Evolutionary conservation across 2,888 invertebrate species (phyloP).

Genomic region (Gibbula magus): DNA sequence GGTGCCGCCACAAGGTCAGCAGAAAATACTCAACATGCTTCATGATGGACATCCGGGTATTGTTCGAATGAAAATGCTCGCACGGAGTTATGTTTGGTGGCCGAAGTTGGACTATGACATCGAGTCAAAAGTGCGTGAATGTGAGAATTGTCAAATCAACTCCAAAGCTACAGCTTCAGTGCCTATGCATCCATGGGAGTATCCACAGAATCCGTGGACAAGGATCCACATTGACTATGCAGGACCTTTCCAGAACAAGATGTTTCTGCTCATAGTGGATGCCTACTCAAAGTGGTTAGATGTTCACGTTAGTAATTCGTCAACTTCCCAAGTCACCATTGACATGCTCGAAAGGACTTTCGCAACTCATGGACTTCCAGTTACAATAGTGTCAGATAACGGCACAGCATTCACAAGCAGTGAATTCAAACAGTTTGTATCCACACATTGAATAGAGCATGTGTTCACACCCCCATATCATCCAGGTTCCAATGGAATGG

Average conservation of each 20-base stretch:
- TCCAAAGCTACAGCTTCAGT: neutral
- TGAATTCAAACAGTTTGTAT: neutral
- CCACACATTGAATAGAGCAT: neutral
- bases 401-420: neutral
- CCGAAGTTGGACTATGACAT: neutral
- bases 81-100: neutral
- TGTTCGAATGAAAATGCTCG: neutral
- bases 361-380: neutral
- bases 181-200: neutral
- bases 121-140: neutral
- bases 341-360: neutral
- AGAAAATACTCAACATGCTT: neutral
- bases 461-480: neutral
- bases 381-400: neutral
- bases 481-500: neutral
- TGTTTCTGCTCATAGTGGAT: neutral
- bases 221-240: neutral
- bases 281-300: neutral
- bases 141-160: neutral
- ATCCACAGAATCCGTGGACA: neutral
- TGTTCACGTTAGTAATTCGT: neutral
- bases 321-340: neutral
- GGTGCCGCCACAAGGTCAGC: neutral
- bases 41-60: too few species aligned
- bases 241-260: neutral